Evolutionary conservation across 2,888 invertebrate species (phyloP).

Genomic region (Lasiommata megera): DNA sequence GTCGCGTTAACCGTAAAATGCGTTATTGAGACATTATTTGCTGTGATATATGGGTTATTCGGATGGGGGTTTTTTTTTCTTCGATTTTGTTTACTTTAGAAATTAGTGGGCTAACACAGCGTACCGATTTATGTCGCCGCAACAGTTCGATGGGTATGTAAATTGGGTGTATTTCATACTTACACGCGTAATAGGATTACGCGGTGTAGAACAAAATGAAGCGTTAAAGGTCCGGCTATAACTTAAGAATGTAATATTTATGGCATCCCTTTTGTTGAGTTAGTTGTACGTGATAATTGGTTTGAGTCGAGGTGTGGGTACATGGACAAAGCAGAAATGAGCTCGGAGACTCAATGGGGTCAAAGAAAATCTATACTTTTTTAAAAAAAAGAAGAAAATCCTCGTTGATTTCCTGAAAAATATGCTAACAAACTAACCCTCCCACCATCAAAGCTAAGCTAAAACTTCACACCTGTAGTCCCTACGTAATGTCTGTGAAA

Average conservation of each 20-base stretch:
- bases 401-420: too few relatives aligned
- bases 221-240: conserved; percentile 13
- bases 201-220: conserved; percentile 34
- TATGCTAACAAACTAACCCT: too few relatives aligned
- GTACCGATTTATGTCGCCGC: conserved; percentile 62
- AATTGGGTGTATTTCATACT: conserved; percentile 45
- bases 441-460: too few relatives aligned
- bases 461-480: too few relatives aligned
- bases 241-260: conserved; percentile 18
- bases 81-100: conserved; percentile 77
- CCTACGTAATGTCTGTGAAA: too few relatives aligned
- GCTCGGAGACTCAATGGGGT: too few relatives aligned
- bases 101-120: conserved; percentile 68
- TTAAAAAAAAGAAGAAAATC: too few relatives aligned
- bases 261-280: conserved; percentile 9
- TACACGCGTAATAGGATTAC: conserved; percentile 37
- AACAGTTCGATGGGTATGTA: conserved; percentile 63
- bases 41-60: conserved; percentile 67
- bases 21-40: conserved; percentile 73
- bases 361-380: too few relatives aligned
- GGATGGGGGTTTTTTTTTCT: conserved; percentile 59
- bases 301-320: not conserved
- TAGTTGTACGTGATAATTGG: not conserved
- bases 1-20: conserved; percentile 51
- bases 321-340: too few relatives aligned